phyloP scores from a whole-genome alignment of 2,888 invertebrate species.

The Sarcophaga rosellei region DNA sequence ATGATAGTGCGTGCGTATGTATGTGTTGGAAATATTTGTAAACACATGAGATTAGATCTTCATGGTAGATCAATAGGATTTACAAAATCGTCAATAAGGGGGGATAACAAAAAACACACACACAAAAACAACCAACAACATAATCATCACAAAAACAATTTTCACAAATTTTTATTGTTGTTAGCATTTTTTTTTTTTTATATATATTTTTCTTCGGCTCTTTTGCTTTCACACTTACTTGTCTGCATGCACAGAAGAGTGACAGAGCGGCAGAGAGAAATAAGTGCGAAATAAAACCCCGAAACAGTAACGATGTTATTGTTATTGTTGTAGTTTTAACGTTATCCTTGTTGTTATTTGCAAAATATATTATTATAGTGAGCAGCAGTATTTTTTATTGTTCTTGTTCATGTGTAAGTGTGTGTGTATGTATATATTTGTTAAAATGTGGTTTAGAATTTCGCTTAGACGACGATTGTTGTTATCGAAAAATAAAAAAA shows the following conservation, averaged over 20 bases:
- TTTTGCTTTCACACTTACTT: too few species aligned
- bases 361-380: slow-evolving; percentile 21
- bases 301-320: not conserved
- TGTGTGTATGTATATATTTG: not conserved
- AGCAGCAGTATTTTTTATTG: not conserved
- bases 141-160: slow-evolving; percentile 51
- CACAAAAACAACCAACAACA: slow-evolving; percentile 38
- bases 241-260: not conserved
- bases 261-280: not conserved
- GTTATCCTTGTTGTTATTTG: slow-evolving; percentile 13
- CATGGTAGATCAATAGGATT: slow-evolving; percentile 63
- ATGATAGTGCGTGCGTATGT: not conserved
- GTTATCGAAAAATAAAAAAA: slow-evolving; percentile 35
- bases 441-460: slow-evolving; percentile 38
- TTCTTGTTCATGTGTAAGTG: not conserved
- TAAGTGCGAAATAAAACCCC: not conserved
- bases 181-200: not conserved
- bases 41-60: slow-evolving; percentile 59
- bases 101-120: not conserved
- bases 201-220: too few species aligned
- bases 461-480: slow-evolving; percentile 28
- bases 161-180: slow-evolving; percentile 44
- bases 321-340: not conserved
- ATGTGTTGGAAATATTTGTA: slow-evolving; percentile 37
- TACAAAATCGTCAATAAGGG: slow-evolving; percentile 49